Conservation (phyloP, 2,888 invertebrate genomes). For the Diarsia brunnea region DNA sequence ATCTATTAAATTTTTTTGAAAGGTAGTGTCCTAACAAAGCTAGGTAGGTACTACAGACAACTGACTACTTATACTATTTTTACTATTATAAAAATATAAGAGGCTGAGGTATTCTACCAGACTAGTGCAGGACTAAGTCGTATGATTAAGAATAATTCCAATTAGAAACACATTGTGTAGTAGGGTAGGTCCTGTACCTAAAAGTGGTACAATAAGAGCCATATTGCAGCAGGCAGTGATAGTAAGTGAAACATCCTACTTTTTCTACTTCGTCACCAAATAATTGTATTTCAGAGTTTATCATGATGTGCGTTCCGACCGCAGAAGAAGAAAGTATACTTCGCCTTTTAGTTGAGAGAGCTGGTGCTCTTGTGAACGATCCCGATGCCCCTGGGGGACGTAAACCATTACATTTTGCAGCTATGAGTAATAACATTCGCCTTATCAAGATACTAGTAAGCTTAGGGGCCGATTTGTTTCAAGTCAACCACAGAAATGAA, state of each 20-base stretch:
- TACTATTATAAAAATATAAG: background rate
- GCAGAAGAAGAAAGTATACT: constrained; percentile 81
- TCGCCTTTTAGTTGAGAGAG: constrained; percentile 77
- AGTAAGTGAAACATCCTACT: background rate
- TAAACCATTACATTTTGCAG: constrained; percentile 88
- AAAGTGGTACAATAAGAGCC: background rate
- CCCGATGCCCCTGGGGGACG: constrained; percentile 82
- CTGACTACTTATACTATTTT: background rate
- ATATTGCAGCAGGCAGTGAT: background rate
- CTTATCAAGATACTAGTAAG: constrained; percentile 80
- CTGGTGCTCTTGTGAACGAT: constrained; percentile 81
- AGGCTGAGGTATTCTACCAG: too few relatives aligned
- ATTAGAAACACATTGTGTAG: too few relatives aligned
- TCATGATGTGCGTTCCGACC: constrained; percentile 83
- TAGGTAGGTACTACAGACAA: too few relatives aligned
- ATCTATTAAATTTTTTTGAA: background rate
- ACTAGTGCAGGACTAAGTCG: too few relatives aligned
- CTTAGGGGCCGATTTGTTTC: constrained; percentile 79
- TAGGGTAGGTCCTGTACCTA: too few relatives aligned
- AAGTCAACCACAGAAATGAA: constrained; percentile 80
- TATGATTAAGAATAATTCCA: too few relatives aligned
- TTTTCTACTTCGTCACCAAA: background rate
- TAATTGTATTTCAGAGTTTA: constrained; percentile 77
- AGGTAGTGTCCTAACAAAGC: background rate
- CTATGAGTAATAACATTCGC: constrained; percentile 84